Percentiles rank a stretch among this genome's conserved stretches.
Conservation (phyloP, 2,797 vertebrate species). For the Aulostomus chinensis region DNA sequence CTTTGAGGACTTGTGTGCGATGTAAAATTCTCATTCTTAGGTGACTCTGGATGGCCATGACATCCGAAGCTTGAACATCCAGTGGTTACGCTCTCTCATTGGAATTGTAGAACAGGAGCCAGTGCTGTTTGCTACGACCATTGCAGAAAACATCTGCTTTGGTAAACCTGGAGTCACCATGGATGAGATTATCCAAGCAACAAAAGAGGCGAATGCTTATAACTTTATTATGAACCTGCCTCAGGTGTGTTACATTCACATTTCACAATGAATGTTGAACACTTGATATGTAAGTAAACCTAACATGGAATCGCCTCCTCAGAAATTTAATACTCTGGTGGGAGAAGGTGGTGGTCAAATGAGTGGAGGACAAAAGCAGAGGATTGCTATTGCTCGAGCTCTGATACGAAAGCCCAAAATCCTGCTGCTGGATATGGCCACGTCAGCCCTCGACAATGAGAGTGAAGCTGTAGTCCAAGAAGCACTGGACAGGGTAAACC, state of each 20-base stretch:
- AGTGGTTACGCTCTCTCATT: constrained; percentile 82
- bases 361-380: constrained; percentile 86
- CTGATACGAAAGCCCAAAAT: constrained; percentile 82
- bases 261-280: not conserved
- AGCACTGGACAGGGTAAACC: constrained; percentile 75
- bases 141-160: constrained; percentile 80
- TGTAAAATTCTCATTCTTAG: constrained; percentile 56
- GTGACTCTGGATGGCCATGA: constrained; percentile 83
- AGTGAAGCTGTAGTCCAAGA: constrained; percentile 81
- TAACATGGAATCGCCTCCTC: not conserved
- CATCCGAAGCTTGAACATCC: constrained; percentile 78
- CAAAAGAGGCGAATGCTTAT: constrained; percentile 83
- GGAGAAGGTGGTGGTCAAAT: constrained; percentile 85
- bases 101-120: constrained; percentile 85
- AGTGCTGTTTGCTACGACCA: constrained; percentile 80
- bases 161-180: constrained; percentile 73
- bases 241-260: constrained; percentile 70
- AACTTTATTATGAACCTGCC: constrained; percentile 82
- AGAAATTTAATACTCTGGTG: constrained; percentile 84
- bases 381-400: constrained; percentile 83
- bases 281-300: not conserved
- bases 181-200: constrained; percentile 76
- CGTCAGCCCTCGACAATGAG: constrained; percentile 84
- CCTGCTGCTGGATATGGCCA: constrained; percentile 84
- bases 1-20: too few species aligned